Conservation (phyloP, 1,140 invertebrate species). For the Eriocheir sinensis region DNA sequence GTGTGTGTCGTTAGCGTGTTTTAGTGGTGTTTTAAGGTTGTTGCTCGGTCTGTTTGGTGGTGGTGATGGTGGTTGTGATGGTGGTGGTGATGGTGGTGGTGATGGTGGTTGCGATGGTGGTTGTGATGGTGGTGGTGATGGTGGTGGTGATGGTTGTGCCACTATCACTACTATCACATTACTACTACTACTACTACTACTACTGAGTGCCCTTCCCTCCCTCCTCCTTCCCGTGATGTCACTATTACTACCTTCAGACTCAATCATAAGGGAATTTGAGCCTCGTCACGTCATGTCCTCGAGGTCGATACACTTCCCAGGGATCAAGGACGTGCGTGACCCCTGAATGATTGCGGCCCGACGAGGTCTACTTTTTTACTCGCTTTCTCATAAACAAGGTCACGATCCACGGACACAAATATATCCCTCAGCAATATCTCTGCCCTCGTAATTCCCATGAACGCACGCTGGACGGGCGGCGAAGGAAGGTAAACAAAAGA, state of each 20-base stretch:
- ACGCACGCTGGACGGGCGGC: too few relatives aligned
- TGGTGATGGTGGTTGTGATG: neutral
- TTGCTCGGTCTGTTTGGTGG: neutral
- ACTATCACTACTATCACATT: neutral
- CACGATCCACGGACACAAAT: neutral
- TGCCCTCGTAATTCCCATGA: too few relatives aligned
- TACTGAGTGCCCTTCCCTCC: too few relatives aligned
- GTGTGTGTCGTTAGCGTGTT: too few relatives aligned
- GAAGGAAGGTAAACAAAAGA: neutral
- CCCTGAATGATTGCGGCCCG: neutral
- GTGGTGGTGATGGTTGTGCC: too few relatives aligned
- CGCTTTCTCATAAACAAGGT: neutral
- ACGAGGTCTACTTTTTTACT: neutral
- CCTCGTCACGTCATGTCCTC: neutral
- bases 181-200: neutral
- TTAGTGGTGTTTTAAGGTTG: too few relatives aligned
- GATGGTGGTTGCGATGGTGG: neutral
- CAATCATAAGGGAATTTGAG: neutral
- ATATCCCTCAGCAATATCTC: neutral
- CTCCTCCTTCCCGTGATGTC: too few relatives aligned
- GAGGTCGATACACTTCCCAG: neutral
- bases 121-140: too few relatives aligned
- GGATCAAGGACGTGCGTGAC: neutral
- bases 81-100: neutral
- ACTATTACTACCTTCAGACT: too few relatives aligned